Percentiles rank a stretch among this genome's conserved stretches.
Evolutionary conservation across 2,113 vertebrate genomes (phyloP).

Genomic region (Mormoops blainvillei): DNA sequence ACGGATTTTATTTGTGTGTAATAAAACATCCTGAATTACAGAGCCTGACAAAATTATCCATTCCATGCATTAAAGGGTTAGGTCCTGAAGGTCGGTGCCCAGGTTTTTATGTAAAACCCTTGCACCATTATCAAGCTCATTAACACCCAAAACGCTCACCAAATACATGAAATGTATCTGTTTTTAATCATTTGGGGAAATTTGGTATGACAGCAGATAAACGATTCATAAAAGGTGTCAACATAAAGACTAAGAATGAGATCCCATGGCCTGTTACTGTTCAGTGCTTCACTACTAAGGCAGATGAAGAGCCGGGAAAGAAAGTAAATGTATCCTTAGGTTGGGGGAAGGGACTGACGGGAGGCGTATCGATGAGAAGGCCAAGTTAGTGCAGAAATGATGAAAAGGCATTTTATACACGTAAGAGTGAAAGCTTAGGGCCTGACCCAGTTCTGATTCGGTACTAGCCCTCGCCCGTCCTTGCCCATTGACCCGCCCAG

Average conservation of each 20-base stretch:
- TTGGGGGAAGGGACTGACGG: background rate
- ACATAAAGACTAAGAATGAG: background rate
- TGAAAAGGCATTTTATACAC: background rate
- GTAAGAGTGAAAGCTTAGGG: fast-evolving
- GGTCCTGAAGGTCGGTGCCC: fast-evolving
- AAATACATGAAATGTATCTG: background rate
- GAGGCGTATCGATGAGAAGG: background rate
- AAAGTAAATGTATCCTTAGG: fast-evolving
- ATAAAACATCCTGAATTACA: background rate
- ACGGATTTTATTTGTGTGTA: background rate
- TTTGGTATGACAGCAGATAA: background rate
- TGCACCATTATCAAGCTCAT: background rate
- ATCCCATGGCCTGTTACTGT: background rate
- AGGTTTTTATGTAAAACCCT: background rate
- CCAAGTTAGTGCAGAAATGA: too few relatives aligned
- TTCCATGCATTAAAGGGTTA: background rate
- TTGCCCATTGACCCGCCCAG: background rate
- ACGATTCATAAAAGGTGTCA: background rate
- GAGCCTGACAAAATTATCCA: background rate
- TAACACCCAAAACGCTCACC: background rate
- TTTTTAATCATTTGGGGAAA: background rate
- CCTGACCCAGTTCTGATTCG: background rate
- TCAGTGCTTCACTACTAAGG: background rate
- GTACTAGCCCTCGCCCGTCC: background rate
- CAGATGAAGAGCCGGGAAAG: background rate